These are phyloP conservation scores for Leucoma salicis DNA, from an alignment of 2,888 invertebrate genomes.

Conservation along the genomic window DNA sequence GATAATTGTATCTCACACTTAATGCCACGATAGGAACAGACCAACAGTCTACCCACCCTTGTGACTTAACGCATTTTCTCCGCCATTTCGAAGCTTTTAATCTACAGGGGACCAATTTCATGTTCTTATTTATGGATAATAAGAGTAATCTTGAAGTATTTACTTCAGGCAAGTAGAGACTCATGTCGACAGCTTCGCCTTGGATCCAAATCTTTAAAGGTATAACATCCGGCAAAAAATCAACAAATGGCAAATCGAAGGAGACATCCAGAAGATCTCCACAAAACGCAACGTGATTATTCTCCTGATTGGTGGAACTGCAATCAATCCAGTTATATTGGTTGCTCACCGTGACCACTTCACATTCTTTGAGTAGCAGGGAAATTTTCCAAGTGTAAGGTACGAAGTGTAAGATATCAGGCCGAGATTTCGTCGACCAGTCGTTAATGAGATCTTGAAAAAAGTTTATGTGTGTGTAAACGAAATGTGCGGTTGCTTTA, in stretches of 20 bases:
- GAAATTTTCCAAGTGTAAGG: slow-evolving; percentile 98
- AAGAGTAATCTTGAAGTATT: slow-evolving; percentile 93
- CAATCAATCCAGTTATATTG: slow-evolving; percentile 99
- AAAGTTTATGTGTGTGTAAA: slow-evolving; percentile 97
- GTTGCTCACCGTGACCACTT: slow-evolving; percentile 95
- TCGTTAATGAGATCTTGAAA: slow-evolving; percentile 98
- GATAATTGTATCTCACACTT: slow-evolving; percentile 94
- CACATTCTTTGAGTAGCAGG: slow-evolving; percentile 95
- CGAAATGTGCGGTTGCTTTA: slow-evolving; percentile 95
- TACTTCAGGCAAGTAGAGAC: slow-evolving; percentile 94
- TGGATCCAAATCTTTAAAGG: slow-evolving; percentile 96
- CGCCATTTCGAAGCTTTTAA: slow-evolving; percentile 87
- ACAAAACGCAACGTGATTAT: slow-evolving; percentile 96
- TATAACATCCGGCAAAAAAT: slow-evolving; percentile 95
- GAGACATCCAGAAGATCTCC: slow-evolving; percentile 96
- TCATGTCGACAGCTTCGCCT: slow-evolving; percentile 96
- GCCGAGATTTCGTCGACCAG: slow-evolving; percentile 96
- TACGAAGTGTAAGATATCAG: slow-evolving; percentile 96
- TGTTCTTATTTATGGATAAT: slow-evolving; percentile 92
- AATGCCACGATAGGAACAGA: slow-evolving; percentile 96
- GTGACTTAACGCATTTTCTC: slow-evolving; percentile 86
- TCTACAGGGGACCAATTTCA: slow-evolving; percentile 88
- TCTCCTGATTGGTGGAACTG: slow-evolving; percentile 96
- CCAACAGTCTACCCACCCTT: slow-evolving; percentile 98
- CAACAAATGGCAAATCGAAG: slow-evolving; percentile 96